Evolutionary conservation across 2,113 vertebrate genomes (phyloP).

Genomic region (Dascyllus trimaculatus): DNA sequence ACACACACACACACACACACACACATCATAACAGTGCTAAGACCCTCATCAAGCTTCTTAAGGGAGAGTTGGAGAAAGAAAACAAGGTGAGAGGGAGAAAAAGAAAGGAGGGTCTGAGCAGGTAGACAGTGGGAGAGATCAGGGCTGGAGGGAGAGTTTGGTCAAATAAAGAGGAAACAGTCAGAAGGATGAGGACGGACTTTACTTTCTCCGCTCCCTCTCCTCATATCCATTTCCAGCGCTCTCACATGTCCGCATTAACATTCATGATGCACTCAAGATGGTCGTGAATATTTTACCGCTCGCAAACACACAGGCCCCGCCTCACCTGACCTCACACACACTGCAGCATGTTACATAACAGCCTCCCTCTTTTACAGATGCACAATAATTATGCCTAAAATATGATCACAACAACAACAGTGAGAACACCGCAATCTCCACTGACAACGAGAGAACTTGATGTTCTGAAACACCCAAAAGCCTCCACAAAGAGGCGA

Average conservation of each 20-base stretch:
- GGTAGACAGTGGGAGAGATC: constrained; percentile 31
- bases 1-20: constrained; percentile 45
- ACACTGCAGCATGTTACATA: constrained; percentile 69
- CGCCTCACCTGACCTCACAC: constrained; percentile 54
- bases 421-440: constrained; percentile 1
- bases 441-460: neutral
- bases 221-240: constrained; percentile 32
- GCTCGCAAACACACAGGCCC: constrained; percentile 14
- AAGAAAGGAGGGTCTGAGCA: constrained; percentile 14
- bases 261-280: constrained; percentile 70
- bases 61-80: constrained; percentile 23
- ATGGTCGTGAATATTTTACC: constrained; percentile 73
- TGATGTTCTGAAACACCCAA: neutral
- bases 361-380: constrained; percentile 32
- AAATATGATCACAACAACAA: neutral
- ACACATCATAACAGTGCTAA: constrained; percentile 43
- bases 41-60: constrained; percentile 67
- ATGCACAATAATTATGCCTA: neutral
- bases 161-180: neutral
- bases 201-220: constrained; percentile 7
- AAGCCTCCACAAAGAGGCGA: neutral
- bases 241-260: constrained; percentile 59
- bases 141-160: neutral
- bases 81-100: constrained; percentile 4
- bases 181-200: constrained; percentile 3